Evolutionary conservation across 1,140 invertebrate species (phyloP), one percentile per base, ranked within the genome.

Genomic region (Drosophila watanabei): DNA sequence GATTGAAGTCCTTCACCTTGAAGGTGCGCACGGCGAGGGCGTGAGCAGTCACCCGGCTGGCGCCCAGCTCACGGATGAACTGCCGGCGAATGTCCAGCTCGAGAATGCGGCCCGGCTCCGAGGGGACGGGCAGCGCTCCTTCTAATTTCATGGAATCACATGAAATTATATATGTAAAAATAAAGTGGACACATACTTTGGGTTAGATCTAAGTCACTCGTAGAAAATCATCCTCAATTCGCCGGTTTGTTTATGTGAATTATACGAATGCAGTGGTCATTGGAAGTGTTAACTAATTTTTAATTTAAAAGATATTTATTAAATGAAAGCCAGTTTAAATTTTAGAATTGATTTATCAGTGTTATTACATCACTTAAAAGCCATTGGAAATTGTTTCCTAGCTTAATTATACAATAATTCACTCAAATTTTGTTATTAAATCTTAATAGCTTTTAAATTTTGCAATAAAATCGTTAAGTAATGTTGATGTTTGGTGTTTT

Each of bases 61-160:
- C n/a, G 11, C 85, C 80, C 32, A 89, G 16, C 2, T 78, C 45
- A 11, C 61, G 64, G 18, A 88, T n/a, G 14, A 71, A 88, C 24
- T 75, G 52, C 1, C 66, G 69, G 0, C 84, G 77, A 14, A 45
- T 18, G n/a, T 83, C 54, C 43, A 87, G 39, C 2, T 80, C 66
- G 16, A n/a, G 13, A 41, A 18, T 69, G 43, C 43, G 59, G 20
- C 43, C 18, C 28, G 43, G 28, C 10, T 54, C 33, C 48, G 8
- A 18, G 51, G 28, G 33, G 9, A 28, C 46, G 48, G 18, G 24
- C 35, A 24, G 35, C 9, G 35, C 30, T 54, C 46, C 35, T 35
- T 18, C 33, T 39, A 62, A 57, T 78, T 79, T 78, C 57, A 79
- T 76, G 60, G 46, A 54, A 51, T 57, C 58, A 61, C 49, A 69